Conservation (phyloP, 37 sponge, comb jelly and placozoan species). For the Spongilla lacustris region DNA sequence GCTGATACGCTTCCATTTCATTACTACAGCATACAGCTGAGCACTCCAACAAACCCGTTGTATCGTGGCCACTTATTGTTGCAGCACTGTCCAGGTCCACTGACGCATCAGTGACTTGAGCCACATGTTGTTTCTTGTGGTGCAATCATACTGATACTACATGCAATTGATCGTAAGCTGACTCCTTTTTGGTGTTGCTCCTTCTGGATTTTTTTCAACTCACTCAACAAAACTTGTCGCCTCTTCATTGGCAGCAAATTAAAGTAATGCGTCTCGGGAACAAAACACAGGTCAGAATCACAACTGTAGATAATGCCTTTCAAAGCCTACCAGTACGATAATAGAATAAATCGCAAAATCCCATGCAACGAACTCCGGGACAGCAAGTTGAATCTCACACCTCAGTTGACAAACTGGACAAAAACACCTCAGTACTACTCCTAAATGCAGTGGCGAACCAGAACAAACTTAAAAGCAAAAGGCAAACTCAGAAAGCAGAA, state of each 20-base stretch:
- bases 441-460: background rate
- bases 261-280: background rate
- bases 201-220: background rate
- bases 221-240: background rate
- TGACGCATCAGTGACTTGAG: background rate
- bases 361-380: background rate
- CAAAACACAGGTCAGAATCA: background rate
- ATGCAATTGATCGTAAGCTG: background rate
- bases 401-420: background rate
- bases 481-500: background rate
- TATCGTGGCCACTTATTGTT: background rate
- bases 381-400: background rate
- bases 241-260: background rate
- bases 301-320: background rate
- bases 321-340: background rate
- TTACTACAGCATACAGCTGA: constrained; percentile 33
- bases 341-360: background rate
- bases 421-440: constrained; percentile 1
- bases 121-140: background rate
- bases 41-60: constrained; percentile 10
- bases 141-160: background rate
- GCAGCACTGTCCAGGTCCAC: background rate
- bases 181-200: background rate
- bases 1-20: constrained; percentile 37
- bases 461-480: background rate